Evolutionary conservation across 2,888 invertebrate species (phyloP), one percentile per base, ranked within the genome.

Genomic region (Nymphalis c-album): DNA sequence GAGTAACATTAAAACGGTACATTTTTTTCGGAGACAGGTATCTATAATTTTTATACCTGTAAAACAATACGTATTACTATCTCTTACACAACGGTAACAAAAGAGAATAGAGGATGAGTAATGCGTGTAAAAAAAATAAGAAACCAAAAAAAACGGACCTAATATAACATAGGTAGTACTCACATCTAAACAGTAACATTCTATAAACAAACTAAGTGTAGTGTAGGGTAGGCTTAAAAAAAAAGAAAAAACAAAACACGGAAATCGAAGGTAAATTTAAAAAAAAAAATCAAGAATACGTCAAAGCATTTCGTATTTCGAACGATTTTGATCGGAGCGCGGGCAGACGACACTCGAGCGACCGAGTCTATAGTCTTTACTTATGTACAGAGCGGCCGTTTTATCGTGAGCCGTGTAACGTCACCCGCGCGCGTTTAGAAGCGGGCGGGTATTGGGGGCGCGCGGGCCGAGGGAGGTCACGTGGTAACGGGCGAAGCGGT

Each of bases 281-380:
- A 68, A 61, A 74, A 74, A 65, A 68, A 71, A 75, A 70, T 78
- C 74, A 73, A 76, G 78, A 78, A 82, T 83, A 84, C 80, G 80
- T 85, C 85, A 85, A 86, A 86, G 83, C 79, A 80, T 82, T 88
- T 86, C 82, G 83, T 87, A 88, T 85, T 89, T 87, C 82, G 86
- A 88, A 86, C 85, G 85, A 85, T 88, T 90, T 86, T 86, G 90
- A 90, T 90, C 90, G 87, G 85, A 85, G 85, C 86, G 82, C 75
- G 80, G 84, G 90, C 90, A 90, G 90, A 90, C 90, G 90, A 90
- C 90, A 90, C 90, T 90, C 88, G 81, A 84, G 80, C 83, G 80
- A 82, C 80, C 84, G 84, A 87, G 86, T 85, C 87, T 87, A 86
- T 84, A 85, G 86, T 85, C 86, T 83, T 81, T 83, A 83, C 83